Evolutionary conservation across 2,888 invertebrate genomes (phyloP), one percentile per base, ranked within the genome.

Genomic region (Diaperis boleti): DNA sequence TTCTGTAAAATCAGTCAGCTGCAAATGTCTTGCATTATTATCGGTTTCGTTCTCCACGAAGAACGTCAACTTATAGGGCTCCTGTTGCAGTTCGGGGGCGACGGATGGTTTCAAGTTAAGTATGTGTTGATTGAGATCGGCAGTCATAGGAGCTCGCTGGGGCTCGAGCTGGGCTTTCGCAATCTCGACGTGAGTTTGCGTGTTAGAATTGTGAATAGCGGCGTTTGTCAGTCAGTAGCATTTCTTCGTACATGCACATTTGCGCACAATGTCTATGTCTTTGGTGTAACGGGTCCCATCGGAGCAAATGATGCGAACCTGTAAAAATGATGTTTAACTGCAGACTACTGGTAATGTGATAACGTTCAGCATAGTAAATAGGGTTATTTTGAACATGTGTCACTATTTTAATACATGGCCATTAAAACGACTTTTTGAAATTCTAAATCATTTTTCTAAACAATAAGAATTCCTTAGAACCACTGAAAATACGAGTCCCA

Each of bases 211-310:
- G 81, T 81, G 80, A 80, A 82, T 84, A 86, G 86, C 85, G 85
- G 85, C 86, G 82, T 85, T 81, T 83, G 83, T 84, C 85, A 86
- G 86, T 86, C 86, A 89, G 87, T 90, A 89, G 84, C 95, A 95
- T 85, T 94, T 94, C 84, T 94, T 93, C 74, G 92, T 91, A 86
- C 97, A 97, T 71, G 95, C 94, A 84, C 98, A 98, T 82, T 96
- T 96, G 80, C 96, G 91, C 79, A 98, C 95, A 81, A 98, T 93
- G 79, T 97, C 96, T 78, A 98, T 90, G 79, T 96, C 95, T 87
- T 96, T 95, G 82, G 95, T 94, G 86, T 95, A 96, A 66, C 94
- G 91, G 60, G 92, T 92, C 69, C 96, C 96, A 80, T 96, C 94
- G 69, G 90, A 88, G 85, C 98, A 98, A 74, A 95, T 89, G 74